Evolutionary conservation across 2,113 vertebrate species (phyloP), one percentile per base, ranked within the genome.

Genomic region (Salvelinus fontinalis): DNA sequence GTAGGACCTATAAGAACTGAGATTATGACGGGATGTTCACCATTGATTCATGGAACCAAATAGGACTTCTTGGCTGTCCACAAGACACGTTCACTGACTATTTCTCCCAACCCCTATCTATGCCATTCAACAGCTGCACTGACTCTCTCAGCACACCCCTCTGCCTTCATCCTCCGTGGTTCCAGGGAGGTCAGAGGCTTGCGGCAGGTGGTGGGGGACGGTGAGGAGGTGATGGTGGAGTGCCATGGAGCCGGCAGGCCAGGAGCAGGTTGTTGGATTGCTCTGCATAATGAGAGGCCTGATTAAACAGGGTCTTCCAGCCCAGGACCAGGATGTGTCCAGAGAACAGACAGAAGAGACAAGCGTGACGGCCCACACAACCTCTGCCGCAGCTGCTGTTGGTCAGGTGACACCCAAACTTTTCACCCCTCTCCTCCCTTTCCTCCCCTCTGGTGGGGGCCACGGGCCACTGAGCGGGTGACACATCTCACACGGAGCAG

Each of bases 241-340:
- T 13, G 89, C 83, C 87, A 18, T 44, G 31, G 27, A 8, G 34
- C 11, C 24, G 34, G 64, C 5, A 20, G 27, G 59, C n/a, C 20
- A 13, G n/a, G 51, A 16, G 2, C 18, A 27, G 75, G 82, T 75
- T 27, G 14, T 2, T 39, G 67, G 5, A 1, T 77, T 87, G 83
- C 88, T 88, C 86, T 90, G 90, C 89, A 90, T 89, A 87, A 85
- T 87, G 88, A 90, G 86, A 78, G 90, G 82, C 76, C 89, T 90
- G 89, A 91, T 92, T 90, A 92, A 84, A 85, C 86, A 82, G 82
- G 89, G 75, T 80, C 81, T 84, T 85, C 81, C 82, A 79, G 78
- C 81, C 29, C 73, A 77, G 81, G 51, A 84, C 75, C 70, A 22
- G 80, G 84, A 83, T 81, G 77, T 75, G 77, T 76, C 80, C 76